Conservation (phyloP, 2,113 vertebrate genomes). For the Dromiciops gliroides region DNA sequence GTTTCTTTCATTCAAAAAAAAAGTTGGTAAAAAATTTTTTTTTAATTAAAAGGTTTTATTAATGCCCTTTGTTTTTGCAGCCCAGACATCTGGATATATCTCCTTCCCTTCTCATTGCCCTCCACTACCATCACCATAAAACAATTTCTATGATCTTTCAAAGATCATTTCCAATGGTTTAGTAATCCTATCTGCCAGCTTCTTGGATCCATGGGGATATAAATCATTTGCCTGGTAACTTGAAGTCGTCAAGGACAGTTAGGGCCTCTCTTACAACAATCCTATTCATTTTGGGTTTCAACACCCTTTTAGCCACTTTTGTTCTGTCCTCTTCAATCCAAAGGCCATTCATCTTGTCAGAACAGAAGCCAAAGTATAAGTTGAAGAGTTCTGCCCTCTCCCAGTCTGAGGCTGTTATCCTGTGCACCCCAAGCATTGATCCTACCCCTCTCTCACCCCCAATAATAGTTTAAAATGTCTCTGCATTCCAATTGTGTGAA, state of each 20-base stretch:
- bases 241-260: not conserved
- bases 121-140: not conserved
- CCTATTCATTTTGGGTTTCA: not conserved
- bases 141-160: not conserved
- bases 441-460: not conserved
- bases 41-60: no score
- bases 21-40: no score
- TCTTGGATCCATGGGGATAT: not conserved
- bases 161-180: not conserved
- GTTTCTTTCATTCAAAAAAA: not conserved
- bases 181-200: not conserved
- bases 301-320: no score
- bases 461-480: not conserved
- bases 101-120: not conserved
- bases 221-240: not conserved
- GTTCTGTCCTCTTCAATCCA: no score
- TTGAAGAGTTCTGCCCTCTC: not conserved
- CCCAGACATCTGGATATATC: not conserved
- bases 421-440: not conserved
- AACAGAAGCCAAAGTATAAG: not conserved
- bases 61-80: not conserved
- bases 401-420: not conserved
- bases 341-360: not conserved
- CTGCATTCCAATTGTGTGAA: not conserved
- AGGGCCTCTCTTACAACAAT: not conserved